Conservation (phyloP, 2,797 vertebrate species). For the Alcedo quadribrachys region DNA sequence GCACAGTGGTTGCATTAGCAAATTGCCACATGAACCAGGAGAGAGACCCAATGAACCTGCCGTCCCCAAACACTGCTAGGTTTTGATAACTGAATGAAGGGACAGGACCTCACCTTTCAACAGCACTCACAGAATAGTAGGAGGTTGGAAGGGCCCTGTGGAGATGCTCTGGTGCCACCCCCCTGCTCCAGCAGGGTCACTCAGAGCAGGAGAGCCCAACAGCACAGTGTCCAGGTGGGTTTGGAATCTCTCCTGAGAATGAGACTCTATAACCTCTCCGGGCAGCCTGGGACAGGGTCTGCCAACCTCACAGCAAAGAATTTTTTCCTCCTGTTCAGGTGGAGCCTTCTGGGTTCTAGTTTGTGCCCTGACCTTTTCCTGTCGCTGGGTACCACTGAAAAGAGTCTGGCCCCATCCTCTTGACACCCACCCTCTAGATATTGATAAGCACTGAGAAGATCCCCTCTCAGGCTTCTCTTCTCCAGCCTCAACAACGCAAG, state of each 20-base stretch:
- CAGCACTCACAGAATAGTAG: not conserved
- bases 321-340: not conserved
- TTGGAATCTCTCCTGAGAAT: too few relatives aligned
- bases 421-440: not conserved
- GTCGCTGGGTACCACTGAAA: not conserved
- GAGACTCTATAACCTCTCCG: too few relatives aligned
- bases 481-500: not conserved
- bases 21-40: not conserved
- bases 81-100: not conserved
- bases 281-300: too few relatives aligned
- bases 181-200: too few relatives aligned
- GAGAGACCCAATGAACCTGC: not conserved
- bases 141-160: not conserved
- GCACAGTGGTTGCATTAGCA: fast-evolving
- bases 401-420: not conserved
- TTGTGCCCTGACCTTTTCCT: not conserved
- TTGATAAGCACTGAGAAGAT: not conserved
- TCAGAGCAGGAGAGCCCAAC: too few relatives aligned
- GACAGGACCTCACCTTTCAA: not conserved
- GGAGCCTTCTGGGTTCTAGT: not conserved
- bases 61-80: not conserved
- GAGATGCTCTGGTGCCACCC: not conserved
- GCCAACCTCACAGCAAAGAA: too few relatives aligned
- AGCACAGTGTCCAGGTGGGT: too few relatives aligned
- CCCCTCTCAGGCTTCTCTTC: not conserved